A percentile compares a stretch with the other conserved stretches of the same genome.
Conservation (phyloP, 2,113 vertebrate species). For the Pithys albifrons region DNA sequence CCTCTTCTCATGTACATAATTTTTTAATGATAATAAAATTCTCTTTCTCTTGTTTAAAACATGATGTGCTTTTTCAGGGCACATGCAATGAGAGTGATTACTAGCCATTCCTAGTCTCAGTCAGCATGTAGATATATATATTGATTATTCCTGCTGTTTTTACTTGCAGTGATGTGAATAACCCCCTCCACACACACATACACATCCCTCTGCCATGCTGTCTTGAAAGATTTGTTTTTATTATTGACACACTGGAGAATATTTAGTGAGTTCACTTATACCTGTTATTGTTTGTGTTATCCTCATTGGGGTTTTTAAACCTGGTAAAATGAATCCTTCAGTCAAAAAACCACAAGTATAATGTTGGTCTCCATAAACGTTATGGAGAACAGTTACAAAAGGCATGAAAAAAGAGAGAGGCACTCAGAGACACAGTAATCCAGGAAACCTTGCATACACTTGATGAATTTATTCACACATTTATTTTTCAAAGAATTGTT, state of each 20-base stretch:
- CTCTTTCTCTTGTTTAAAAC: not conserved
- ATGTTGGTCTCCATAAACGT: not conserved
- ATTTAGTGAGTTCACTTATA: not conserved
- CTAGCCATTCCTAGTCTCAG: not conserved
- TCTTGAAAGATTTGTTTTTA: constrained; percentile 1
- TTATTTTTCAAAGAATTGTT: not conserved
- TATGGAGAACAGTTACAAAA: not conserved
- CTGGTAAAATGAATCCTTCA: not conserved
- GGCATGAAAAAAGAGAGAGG: not conserved
- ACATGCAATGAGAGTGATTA: not conserved
- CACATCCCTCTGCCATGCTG: not conserved
- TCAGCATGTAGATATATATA: not conserved
- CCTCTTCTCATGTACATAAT: not conserved
- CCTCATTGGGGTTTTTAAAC: not conserved
- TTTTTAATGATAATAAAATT: not conserved
- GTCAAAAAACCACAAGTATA: not conserved
- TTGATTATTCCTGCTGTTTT: constrained; percentile 19
- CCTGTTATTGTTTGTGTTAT: not conserved
- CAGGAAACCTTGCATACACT: not conserved
- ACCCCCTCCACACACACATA: not conserved
- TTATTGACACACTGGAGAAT: not conserved
- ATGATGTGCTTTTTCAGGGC: not conserved
- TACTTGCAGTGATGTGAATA: not conserved
- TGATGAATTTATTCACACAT: not conserved
- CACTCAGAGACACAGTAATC: not conserved